Evolutionary conservation across 2,797 vertebrate species (phyloP).

Genomic region (Gymnoscopelus microlampas): DNA sequence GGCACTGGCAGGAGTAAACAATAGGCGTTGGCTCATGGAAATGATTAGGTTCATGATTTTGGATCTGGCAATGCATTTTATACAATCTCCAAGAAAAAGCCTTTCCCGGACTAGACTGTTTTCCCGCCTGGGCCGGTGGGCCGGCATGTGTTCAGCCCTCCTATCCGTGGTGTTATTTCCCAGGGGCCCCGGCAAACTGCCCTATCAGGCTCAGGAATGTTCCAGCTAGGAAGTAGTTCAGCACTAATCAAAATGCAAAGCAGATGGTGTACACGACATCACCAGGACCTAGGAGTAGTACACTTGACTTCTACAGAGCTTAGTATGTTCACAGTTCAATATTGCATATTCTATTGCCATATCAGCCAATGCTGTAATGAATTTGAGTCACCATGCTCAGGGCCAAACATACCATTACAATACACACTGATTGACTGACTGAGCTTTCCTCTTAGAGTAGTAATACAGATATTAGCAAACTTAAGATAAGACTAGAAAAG

Average conservation of each 20-base stretch:
- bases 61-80: slow-evolving; percentile 40
- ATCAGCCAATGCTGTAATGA: too few species aligned
- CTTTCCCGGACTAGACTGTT: slow-evolving; percentile 8
- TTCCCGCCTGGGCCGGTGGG: slow-evolving; percentile 23
- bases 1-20: slow-evolving; percentile 9
- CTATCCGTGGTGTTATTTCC: slow-evolving; percentile 51
- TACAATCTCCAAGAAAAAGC: slow-evolving; percentile 16
- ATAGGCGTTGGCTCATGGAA: not conserved
- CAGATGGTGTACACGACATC: slow-evolving; percentile 60
- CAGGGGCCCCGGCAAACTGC: slow-evolving; percentile 46
- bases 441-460: too few species aligned
- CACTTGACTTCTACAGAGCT: slow-evolving; percentile 16
- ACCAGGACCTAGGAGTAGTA: slow-evolving; percentile 15
- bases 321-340: too few species aligned
- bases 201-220: slow-evolving; percentile 48
- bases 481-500: too few species aligned
- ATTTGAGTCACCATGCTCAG: too few species aligned
- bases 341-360: too few species aligned
- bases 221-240: slow-evolving; percentile 47
- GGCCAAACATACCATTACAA: too few species aligned
- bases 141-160: slow-evolving; percentile 8
- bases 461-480: too few species aligned
- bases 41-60: slow-evolving; percentile 36
- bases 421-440: too few species aligned
- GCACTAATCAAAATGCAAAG: slow-evolving; percentile 73